A percentile compares a stretch with the other conserved stretches of the same genome.
Conservation (phyloP, 2,797 vertebrate species). For the Pseudochromis fuscus region DNA sequence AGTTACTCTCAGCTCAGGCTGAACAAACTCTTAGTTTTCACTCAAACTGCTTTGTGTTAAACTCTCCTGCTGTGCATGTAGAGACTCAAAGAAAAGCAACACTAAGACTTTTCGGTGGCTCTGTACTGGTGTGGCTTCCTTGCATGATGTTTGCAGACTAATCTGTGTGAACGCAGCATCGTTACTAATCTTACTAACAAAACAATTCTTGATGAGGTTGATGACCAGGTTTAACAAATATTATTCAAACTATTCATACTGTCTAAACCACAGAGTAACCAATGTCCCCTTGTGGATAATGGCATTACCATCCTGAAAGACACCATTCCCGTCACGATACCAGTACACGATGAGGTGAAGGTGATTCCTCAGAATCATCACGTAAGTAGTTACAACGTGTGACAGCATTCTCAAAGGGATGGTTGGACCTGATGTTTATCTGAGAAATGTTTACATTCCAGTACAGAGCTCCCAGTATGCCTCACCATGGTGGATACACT, state of each 20-base stretch:
- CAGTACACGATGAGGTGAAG: conserved; percentile 46
- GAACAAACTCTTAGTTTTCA: too few species aligned
- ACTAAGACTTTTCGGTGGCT: conserved; percentile 25
- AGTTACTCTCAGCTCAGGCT: too few species aligned
- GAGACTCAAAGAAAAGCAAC: not conserved
- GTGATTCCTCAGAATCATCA: conserved; percentile 52
- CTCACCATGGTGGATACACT: not conserved
- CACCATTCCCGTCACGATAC: conserved; percentile 51
- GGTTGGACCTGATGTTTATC: not conserved
- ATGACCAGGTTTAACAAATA: not conserved
- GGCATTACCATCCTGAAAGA: conserved; percentile 68
- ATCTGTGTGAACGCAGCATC: not conserved
- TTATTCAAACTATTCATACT: conserved; percentile 44
- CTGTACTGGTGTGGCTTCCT: conserved; percentile 54
- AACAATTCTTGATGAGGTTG: not conserved
- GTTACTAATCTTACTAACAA: conserved; percentile 14
- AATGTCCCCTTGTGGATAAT: conserved; percentile 69
- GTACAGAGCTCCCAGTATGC: conserved; percentile 50
- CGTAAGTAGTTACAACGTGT: conserved; percentile 64
- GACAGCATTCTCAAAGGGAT: not conserved
- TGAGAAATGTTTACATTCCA: conserved; percentile 33
- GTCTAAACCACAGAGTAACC: conserved; percentile 72
- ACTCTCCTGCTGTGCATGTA: not conserved
- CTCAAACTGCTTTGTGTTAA: not conserved
- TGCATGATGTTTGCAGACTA: conserved; percentile 39